Evolutionary conservation across 2,113 vertebrate species (phyloP).

Genomic region (Sebastes fasciatus): DNA sequence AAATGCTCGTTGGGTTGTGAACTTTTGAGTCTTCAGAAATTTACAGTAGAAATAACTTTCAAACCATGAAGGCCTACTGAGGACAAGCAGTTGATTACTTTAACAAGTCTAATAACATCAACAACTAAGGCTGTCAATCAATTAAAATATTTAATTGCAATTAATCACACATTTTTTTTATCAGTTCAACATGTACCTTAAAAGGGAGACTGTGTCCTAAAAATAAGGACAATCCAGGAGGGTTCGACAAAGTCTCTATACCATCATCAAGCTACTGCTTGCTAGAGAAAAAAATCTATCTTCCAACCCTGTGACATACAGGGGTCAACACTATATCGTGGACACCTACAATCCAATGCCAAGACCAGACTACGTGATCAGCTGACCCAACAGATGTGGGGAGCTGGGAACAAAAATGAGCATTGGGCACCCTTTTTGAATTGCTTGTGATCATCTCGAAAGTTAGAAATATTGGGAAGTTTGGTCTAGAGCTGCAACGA

Average conservation of each 20-base stretch:
- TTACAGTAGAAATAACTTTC: neutral
- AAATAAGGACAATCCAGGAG: neutral
- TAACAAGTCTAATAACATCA: neutral
- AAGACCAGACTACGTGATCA: neutral
- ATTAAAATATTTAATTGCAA: no score
- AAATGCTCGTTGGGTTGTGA: neutral
- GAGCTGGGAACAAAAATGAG: neutral
- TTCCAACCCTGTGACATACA: neutral
- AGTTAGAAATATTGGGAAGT: neutral
- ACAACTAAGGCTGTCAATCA: no score
- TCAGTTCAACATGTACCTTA: no score
- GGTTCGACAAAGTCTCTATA: neutral
- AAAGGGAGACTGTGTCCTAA: neutral
- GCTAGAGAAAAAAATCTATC: neutral
- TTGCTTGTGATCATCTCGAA: neutral
- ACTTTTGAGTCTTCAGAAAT: neutral
- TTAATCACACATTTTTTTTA: no score
- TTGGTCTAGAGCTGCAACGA: no score
- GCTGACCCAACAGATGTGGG: neutral
- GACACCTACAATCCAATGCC: slow-evolving; percentile 4
- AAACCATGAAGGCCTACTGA: neutral
- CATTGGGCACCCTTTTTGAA: neutral
- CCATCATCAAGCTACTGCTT: neutral
- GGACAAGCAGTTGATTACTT: neutral
- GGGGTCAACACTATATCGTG: neutral